A percentile compares a stretch with the other conserved stretches of the same genome.
Conservation (phyloP, 2,888 invertebrate species). For the Cephalotes varians region DNA sequence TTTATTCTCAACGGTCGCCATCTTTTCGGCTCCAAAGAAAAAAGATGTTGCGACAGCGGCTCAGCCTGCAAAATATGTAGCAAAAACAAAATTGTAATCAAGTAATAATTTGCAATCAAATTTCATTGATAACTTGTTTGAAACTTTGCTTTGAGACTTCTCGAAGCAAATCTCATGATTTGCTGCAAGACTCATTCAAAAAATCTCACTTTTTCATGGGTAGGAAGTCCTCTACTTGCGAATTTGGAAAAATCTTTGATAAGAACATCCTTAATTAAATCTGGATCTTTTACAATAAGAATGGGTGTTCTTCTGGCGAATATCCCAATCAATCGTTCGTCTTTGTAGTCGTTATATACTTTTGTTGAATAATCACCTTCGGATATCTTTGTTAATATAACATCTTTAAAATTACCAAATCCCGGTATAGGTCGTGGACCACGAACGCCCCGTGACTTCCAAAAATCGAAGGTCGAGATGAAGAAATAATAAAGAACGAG, state of each 20-base stretch:
- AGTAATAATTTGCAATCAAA: not conserved
- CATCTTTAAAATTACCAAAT: slow-evolving; percentile 4
- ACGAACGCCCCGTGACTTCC: slow-evolving; percentile 17
- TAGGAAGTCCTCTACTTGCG: slow-evolving; percentile 9
- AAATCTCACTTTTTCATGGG: not conserved
- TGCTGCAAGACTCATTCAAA: too few relatives aligned
- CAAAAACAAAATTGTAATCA: not conserved
- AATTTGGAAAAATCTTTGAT: slow-evolving; percentile 45
- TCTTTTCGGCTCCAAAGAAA: slow-evolving; percentile 83
- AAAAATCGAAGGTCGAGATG: not conserved
- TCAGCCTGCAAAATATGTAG: slow-evolving; percentile 20
- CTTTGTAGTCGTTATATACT: not conserved
- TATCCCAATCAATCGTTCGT: slow-evolving; percentile 24
- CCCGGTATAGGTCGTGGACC: slow-evolving; percentile 8
- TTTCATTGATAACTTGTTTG: too few relatives aligned
- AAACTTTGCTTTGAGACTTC: too few relatives aligned
- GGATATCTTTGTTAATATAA: not conserved
- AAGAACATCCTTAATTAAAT: slow-evolving; percentile 45
- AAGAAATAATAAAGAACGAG: slow-evolving; percentile 22
- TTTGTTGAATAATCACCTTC: not conserved
- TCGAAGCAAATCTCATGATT: too few relatives aligned
- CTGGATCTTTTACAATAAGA: slow-evolving; percentile 23
- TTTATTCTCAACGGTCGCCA: slow-evolving; percentile 86
- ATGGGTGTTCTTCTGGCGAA: not conserved
- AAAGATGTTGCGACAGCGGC: slow-evolving; percentile 64